Base-by-base conservation (phyloP, 2,113 vertebrate species). In the Hiodon alosoides region DNA sequence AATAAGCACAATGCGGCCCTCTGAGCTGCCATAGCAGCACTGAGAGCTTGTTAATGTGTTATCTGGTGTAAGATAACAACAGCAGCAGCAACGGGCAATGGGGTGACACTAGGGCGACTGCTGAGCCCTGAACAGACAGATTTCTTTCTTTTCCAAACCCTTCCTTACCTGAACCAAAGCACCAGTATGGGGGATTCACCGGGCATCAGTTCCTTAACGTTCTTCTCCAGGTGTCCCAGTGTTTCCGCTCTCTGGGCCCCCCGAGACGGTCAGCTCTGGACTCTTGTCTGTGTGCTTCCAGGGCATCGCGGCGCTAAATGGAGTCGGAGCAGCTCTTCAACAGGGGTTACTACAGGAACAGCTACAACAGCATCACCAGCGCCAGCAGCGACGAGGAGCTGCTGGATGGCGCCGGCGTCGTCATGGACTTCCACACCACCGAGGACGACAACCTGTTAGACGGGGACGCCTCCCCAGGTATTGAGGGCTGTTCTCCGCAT, bases 371-470 rank as follows among this genome's bases (percentile, higher is more conserved):
- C 86, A 99, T 98, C 84, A 94, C 95, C 70, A 99, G 97, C 76
- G 97, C 95, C 76, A 99, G 97, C 89, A 99, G 97, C 0, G 96
- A 99, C 91, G 97, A 99, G 85, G 97, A 99, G 80, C 94, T 99
- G 83, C 90, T 98, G 86, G 96, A 98, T 93, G 96, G 95, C 84
- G 93, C 95, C 79, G 96, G 96, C 65, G 92, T 94, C 75, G 91
- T 96, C 86, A 99, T 98, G 97, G 97, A 99, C 90, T 99, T 99
- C 85, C 95, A 98, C 84, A 98, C 96, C 75, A 95, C 96, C n/a
- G 97, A 99, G 85, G 97, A 99, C 80, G 97, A 99, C 91, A 98
- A 95, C 89, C 94, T 98, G 78, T 87, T 98, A 81, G 96, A 98
- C 80, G 96, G 97, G 76, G 97, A 99, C 79, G 92, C 94, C 81